Conservation (phyloP, 2,113 vertebrate species). For the Crypturellus undulatus region DNA sequence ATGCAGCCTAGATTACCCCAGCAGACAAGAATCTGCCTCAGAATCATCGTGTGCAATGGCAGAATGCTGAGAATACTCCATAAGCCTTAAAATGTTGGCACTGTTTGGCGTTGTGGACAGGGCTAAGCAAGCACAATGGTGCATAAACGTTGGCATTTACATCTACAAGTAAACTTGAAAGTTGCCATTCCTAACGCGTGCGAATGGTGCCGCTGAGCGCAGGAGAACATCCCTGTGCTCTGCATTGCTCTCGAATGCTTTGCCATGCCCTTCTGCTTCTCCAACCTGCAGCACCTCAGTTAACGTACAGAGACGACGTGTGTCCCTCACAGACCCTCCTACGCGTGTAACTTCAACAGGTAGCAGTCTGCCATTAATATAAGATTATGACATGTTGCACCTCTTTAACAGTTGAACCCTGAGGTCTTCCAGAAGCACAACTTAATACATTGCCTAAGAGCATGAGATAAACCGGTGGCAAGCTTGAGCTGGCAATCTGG, state of each 20-base stretch:
- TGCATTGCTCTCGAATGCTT: fast-evolving
- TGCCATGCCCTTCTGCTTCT: not conserved
- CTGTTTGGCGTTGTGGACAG: not conserved
- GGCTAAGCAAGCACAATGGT: not conserved
- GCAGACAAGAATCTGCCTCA: not conserved
- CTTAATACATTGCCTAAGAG: constrained; percentile 18
- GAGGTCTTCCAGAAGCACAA: constrained; percentile 26
- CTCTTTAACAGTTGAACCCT: not conserved
- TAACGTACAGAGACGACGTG: not conserved
- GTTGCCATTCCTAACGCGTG: not conserved
- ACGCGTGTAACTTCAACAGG: not conserved
- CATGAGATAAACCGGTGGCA: constrained; percentile 37
- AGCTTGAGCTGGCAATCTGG: constrained; percentile 61
- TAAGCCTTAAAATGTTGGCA: not conserved
- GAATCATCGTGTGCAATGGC: not conserved
- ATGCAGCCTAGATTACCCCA: not conserved
- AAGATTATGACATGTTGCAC: not conserved
- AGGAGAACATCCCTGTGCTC: not conserved
- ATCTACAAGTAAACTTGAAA: not conserved
- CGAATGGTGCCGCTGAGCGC: fast-evolving
- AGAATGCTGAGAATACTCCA: not conserved
- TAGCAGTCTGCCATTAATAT: not conserved
- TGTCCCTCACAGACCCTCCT: not conserved
- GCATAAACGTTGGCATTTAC: not conserved
- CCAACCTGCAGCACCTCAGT: not conserved